Evolutionary conservation across 64 coral and sea anemone species (phyloP), one percentile per base, ranked within the genome.

Genomic region (Orbicella faveolata): DNA sequence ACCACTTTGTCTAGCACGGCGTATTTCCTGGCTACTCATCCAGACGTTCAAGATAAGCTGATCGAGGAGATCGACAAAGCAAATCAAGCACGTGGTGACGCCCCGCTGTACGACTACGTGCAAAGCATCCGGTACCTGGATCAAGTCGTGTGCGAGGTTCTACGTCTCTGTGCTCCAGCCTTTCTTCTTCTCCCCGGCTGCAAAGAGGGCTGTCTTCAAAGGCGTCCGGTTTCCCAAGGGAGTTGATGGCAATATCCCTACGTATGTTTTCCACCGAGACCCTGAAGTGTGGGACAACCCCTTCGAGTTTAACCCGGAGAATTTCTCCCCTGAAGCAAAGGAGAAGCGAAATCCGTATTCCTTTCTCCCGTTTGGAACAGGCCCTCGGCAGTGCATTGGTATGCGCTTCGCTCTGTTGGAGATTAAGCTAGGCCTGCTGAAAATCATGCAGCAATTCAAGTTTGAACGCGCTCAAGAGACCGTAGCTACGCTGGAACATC

Each of bases 311-410:
- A 70, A 96, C 33, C 91, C 91, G 5, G 95, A 88, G 2, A 92
- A 93, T 66, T 96, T 96, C 34, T 90, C 76, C 1, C 25, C 87
- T 2, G 88, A 96, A 21, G 88, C 95, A 0, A 96, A 90, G 18
- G 88, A 69, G 34, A 93, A 96, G 33, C 95, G 95, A 35, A 65
- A 93, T 23, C 83, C 91, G 0, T 96, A 93, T 61, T 89, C 95
- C 1, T 96, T n/a, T 37, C 13, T 96, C 5, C 95, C 95, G 2
- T 96, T 96, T 90, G 95, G 95, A 34, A 66, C 37, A 2, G 95
- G 95, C 1, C 95, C 95, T 6, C 95, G 85, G 18, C 95, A 93
- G 34, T 96, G 94, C 34, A 88, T 96, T 8, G 95, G 95, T 12
- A 90, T 90, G 91, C 75, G 95, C 10, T 68, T 93, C 77, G 91